Evolutionary conservation across 2,113 vertebrate species (phyloP), one percentile per base, ranked within the genome.

Genomic region (Leptobrachium leishanense): DNA sequence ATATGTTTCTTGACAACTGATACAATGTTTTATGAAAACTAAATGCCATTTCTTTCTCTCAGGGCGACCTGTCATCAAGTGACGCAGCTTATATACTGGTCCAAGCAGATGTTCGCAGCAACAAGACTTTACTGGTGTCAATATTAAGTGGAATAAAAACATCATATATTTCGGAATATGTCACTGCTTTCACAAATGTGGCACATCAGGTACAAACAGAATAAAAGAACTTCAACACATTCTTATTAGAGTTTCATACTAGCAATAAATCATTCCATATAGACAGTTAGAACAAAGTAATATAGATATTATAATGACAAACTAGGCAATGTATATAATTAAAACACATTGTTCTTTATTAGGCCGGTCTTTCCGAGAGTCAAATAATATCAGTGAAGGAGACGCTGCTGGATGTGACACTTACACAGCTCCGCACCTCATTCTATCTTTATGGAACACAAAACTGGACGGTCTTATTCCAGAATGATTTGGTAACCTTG

Each of bases 381-480:
- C 50, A 74, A 62, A 6, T 80, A n/a, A 9, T 8, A 15, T 40
- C 3, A 43, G 55, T 74, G 11, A 80, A 80, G 41, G 50, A 68
- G 46, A 80, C 42, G 5, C 43, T 80, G 6, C 8, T 80, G 12
- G 31, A n/a, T 10, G 3, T 8, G 39, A 41, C 73, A 4, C 10
- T 80, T 13, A 15, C n/a, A 41, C 55, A 74, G 1, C 42, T 80
- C 8, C 54, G 54, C 8, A 43, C 64, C 15, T 57, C 15, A 9
- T 67, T 80, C 13, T 59, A 41, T 10, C n/a, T 13, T 8, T 80
- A 80, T 39, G 13, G 46, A 2, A 44, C 54, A n/a, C 42, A 74
- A 10, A 41, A 80, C 41, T 80, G 78, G 78, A 68, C n/a, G 20
- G 11, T 40, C 5, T 40, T 80, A 2, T 62, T 80, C 11, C 78